These are phyloP conservation scores for Bradypodion ventrale DNA, from an alignment of 2,797 vertebrate genomes.

Conservation along the genomic window DNA sequence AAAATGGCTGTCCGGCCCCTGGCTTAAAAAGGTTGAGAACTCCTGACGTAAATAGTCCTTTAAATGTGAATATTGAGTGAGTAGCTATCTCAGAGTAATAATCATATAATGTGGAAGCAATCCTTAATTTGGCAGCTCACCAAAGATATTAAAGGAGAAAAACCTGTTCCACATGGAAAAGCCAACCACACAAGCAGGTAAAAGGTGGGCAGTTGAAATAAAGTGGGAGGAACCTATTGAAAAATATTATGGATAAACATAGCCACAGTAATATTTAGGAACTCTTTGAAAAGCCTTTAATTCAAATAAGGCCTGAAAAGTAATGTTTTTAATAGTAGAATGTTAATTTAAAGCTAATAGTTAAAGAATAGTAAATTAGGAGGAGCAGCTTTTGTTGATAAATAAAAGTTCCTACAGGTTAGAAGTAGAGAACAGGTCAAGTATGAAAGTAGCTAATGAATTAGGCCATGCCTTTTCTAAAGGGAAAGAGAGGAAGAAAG, in stretches of 20 bases:
- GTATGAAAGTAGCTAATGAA: not conserved
- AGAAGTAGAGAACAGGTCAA: not conserved
- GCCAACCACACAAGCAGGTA: not conserved
- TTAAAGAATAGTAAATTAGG: not conserved
- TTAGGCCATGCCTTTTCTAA: not conserved
- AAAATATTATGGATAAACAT: not conserved
- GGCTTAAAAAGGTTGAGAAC: no score
- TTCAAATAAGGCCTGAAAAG: not conserved
- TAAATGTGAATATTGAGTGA: not conserved
- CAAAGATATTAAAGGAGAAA: not conserved
- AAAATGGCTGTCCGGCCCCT: no score
- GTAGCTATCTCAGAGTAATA: not conserved
- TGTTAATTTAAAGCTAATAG: not conserved
- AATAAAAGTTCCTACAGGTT: not conserved
- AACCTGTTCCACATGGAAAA: not conserved
- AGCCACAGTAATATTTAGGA: not conserved
- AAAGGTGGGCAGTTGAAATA: not conserved
- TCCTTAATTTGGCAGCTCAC: not conserved
- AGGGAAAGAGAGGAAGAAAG: not conserved
- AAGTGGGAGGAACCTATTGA: not conserved
- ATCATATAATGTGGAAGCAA: not conserved
- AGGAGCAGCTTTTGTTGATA: not conserved
- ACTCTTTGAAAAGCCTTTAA: not conserved
- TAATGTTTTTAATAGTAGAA: not conserved
- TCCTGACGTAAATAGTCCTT: not conserved